phyloP scores from a whole-genome alignment of 2,797 vertebrate species.

The Chrysocyon brachyurus region DNA sequence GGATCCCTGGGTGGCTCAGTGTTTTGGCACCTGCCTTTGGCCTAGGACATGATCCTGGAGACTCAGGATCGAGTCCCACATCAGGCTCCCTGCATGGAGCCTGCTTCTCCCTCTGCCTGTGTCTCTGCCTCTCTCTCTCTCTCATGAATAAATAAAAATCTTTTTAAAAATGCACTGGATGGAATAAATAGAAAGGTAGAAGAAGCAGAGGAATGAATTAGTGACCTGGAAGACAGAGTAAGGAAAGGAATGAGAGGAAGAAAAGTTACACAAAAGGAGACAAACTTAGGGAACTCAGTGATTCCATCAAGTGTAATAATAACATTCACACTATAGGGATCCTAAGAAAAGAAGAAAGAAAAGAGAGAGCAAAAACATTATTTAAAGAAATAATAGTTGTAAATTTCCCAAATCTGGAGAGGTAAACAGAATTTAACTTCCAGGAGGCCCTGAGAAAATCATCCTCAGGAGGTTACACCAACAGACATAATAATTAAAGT shows the following conservation, averaged over 20 bases:
- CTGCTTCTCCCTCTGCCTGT: no score
- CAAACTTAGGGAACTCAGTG: not conserved
- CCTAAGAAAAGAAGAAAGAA: not conserved
- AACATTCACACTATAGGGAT: not conserved
- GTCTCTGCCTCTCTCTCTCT: no score
- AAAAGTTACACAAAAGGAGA: not conserved
- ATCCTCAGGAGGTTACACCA: not conserved
- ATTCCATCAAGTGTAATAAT: not conserved
- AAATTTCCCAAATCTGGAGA: not conserved
- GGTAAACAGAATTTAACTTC: not conserved
- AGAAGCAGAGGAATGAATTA: not conserved
- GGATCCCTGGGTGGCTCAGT: no score
- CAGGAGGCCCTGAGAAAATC: not conserved
- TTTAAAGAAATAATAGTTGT: not conserved
- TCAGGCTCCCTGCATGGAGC: no score
- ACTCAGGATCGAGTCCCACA: no score
- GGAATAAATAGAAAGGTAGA: not conserved
- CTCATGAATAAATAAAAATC: no score
- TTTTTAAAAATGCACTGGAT: not conserved
- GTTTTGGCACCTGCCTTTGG: no score
- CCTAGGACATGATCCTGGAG: no score
- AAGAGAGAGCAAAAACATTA: not conserved
- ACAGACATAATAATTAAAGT: not conserved
- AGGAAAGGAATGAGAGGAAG: not conserved
- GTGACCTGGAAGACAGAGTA: not conserved